Base-by-base conservation (phyloP, 2,888 invertebrate species). In the Serripes groenlandicus region DNA sequence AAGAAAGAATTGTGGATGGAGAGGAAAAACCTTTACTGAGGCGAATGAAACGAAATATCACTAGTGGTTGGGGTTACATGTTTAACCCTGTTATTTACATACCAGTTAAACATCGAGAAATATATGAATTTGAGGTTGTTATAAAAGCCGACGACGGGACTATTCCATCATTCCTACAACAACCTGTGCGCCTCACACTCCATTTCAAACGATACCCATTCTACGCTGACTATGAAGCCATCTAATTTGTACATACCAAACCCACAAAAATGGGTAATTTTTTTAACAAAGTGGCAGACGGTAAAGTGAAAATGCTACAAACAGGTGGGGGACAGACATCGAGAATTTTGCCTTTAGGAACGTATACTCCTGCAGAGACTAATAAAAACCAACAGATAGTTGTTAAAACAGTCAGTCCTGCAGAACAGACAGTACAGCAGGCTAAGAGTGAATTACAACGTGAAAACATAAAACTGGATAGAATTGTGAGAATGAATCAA, bases 1-100 rank as follows among this genome's bases (percentile, higher is more conserved):
- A 66, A 60, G 78, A 83, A 75, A 83, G 75, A 26, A 75, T 83
- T 34, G 79, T 83, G 5, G 18, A 70, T 28, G 81, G 85, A 11
- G 78, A 49, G 54, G 78, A 85, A 56, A 32, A 60, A 54, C 75
- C 81, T 5, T 26, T 85, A 1, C 60, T 85, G 28, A 34, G 78
- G 81, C 74, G 78, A 23, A 26, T 85, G 23, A 56, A 64, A 69
- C 58, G 64, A 62, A 78, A 72, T 56, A 60, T 11, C 15, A 73
- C 62, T 3, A 28, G 30, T 26, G 71, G 60, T 34, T 81, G 81
- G 85, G 64, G 72, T 70, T 78, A 78, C 11, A 70, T 21, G 0
- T 52, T 85, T 42, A 42, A 72, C 28, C 28, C 68, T 5, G 75
- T 72, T 9, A 75, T 68, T 42, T 81, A 81, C 56, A 23, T 81